Conservation (phyloP, 2,888 invertebrate species). For the Drosophila robusta region DNA sequence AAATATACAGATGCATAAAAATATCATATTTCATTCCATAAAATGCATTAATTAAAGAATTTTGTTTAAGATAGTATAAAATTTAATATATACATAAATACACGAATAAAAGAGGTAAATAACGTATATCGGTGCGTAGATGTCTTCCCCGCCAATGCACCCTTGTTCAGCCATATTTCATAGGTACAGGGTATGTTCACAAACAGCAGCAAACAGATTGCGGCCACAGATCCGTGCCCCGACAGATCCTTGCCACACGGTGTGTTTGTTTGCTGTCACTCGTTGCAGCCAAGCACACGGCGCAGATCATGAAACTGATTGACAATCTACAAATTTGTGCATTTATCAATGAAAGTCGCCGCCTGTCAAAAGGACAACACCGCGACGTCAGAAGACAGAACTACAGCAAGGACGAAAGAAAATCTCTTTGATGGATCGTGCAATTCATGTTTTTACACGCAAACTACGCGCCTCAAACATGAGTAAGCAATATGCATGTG, state of each 20-base stretch:
- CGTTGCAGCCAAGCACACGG: conserved; percentile 35
- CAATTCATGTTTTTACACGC: conserved; percentile 73
- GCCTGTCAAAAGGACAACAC: conserved; percentile 37
- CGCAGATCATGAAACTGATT: conserved; percentile 58
- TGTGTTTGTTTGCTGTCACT: conserved; percentile 65
- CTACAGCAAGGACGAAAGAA: conserved; percentile 12
- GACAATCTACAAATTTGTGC: conserved; percentile 76
- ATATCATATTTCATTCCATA: too few species aligned
- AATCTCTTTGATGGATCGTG: conserved; percentile 61
- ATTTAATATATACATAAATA: too few species aligned
- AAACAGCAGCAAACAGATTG: conserved; percentile 40
- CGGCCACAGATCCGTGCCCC: conserved; percentile 26
- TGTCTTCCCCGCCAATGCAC: background rate
- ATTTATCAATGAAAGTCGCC: conserved; percentile 72
- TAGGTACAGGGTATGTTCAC: background rate
- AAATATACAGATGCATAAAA: too few species aligned
- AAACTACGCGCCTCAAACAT: conserved; percentile 54
- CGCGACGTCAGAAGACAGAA: conserved; percentile 22
- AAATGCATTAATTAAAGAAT: too few species aligned
- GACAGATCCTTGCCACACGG: conserved; percentile 50
- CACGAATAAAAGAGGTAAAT: too few species aligned
- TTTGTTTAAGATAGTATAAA: too few species aligned
- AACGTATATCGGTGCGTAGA: too few species aligned
- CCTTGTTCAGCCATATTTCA: background rate
- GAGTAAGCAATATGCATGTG: conserved; percentile 1